phyloP scores from a whole-genome alignment of 1,140 invertebrate genomes.

The Drosophila kurseongensis region DNA sequence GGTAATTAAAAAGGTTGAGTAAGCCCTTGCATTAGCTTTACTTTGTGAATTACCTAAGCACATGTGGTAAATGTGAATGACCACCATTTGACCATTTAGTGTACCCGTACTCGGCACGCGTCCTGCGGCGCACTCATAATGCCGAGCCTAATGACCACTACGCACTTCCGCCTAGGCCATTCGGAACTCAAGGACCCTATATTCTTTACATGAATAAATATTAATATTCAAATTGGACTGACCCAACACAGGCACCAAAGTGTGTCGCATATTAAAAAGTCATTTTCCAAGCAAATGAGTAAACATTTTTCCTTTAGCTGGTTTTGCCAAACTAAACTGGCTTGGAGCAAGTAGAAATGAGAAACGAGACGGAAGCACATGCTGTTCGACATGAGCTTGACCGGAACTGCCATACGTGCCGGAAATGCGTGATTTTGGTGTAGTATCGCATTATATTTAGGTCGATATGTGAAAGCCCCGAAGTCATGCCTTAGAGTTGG shows the following conservation, averaged over 20 bases:
- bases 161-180: constrained; percentile 60
- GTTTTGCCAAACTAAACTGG: neutral
- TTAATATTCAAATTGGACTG: constrained; percentile 72
- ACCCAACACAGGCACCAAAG: constrained; percentile 23
- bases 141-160: constrained; percentile 66
- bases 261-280: constrained; percentile 81
- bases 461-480: constrained; percentile 17
- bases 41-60: constrained; percentile 37
- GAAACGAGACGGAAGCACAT: constrained; percentile 52
- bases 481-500: too few relatives aligned
- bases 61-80: constrained; percentile 50
- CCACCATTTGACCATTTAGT: constrained; percentile 58
- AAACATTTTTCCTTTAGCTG: constrained; percentile 52
- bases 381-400: constrained; percentile 71
- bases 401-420: constrained; percentile 74
- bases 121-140: constrained; percentile 46
- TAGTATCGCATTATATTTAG: constrained; percentile 16
- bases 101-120: constrained; percentile 43
- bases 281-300: constrained; percentile 79
- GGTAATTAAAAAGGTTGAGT: constrained; percentile 53
- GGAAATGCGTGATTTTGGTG: constrained; percentile 78
- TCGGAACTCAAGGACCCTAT: constrained; percentile 53
- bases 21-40: constrained; percentile 6
- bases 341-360: neutral
- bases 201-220: constrained; percentile 55